Conservation (phyloP, 2,797 vertebrate genomes). For the Sebastes matsubarae region DNA sequence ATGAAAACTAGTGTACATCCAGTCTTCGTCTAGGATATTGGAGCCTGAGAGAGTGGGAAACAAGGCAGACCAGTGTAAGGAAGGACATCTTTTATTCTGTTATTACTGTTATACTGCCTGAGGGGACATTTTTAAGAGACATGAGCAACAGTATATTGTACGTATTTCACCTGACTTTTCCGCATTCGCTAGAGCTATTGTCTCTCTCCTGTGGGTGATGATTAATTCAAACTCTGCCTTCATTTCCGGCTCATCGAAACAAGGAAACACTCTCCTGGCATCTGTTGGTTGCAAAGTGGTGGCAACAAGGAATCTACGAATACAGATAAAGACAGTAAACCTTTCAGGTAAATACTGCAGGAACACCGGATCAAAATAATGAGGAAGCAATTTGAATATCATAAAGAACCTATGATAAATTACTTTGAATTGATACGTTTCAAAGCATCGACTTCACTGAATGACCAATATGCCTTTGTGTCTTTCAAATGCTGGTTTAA, state of each 20-base stretch:
- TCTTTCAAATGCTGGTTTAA: not conserved
- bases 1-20: slow-evolving; percentile 63
- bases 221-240: slow-evolving; percentile 79
- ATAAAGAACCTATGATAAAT: not conserved
- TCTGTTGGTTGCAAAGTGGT: slow-evolving; percentile 75
- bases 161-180: accelerated
- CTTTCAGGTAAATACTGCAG: not conserved
- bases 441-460: not conserved
- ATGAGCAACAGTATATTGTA: not conserved
- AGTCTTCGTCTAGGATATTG: not conserved
- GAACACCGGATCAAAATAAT: not conserved
- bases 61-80: not conserved
- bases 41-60: not conserved
- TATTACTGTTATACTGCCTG: not conserved
- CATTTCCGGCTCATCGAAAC: slow-evolving; percentile 86
- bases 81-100: not conserved
- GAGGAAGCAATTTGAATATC: not conserved
- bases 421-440: not conserved
- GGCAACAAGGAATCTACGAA: slow-evolving; percentile 71
- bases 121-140: not conserved
- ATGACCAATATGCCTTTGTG: not conserved
- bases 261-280: slow-evolving; percentile 82
- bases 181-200: slow-evolving; percentile 61
- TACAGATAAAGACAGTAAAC: not conserved
- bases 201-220: slow-evolving; percentile 66